phyloP scores from a whole-genome alignment of 2,113 vertebrate genomes.

The Donacobius atricapilla region DNA sequence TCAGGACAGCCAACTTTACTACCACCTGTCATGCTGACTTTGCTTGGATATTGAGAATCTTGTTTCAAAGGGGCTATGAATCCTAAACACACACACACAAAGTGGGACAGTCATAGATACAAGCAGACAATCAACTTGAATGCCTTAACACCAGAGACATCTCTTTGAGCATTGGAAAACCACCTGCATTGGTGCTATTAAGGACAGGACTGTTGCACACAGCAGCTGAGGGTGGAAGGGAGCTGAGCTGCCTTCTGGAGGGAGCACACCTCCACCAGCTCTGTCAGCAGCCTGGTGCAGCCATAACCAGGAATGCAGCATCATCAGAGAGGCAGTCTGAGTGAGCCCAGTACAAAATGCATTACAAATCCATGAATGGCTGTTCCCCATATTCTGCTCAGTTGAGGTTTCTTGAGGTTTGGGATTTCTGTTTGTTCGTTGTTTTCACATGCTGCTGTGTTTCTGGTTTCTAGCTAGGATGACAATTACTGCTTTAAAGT shows the following conservation, averaged over 20 bases:
- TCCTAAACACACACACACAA: neutral
- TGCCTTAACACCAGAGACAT: neutral
- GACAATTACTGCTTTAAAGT: neutral
- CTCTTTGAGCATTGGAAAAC: neutral
- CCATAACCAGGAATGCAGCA: neutral
- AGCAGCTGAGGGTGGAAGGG: neutral
- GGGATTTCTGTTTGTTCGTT: neutral
- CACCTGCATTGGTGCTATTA: neutral
- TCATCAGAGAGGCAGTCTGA: neutral
- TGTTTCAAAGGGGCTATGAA: neutral
- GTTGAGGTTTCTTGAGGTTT: neutral
- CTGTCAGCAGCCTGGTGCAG: neutral
- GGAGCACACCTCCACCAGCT: accelerated
- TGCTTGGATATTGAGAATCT: neutral
- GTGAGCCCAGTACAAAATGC: neutral
- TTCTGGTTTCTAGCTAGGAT: neutral
- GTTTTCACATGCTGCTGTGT: neutral
- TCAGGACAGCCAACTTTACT: neutral
- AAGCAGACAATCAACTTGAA: neutral
- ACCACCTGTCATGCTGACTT: neutral
- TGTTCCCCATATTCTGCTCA: neutral
- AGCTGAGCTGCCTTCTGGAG: neutral
- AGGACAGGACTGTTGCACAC: neutral
- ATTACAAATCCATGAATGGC: neutral
- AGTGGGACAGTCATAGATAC: neutral